Base-by-base conservation (phyloP, 1,140 invertebrate species). In the Bombus picipes region DNA sequence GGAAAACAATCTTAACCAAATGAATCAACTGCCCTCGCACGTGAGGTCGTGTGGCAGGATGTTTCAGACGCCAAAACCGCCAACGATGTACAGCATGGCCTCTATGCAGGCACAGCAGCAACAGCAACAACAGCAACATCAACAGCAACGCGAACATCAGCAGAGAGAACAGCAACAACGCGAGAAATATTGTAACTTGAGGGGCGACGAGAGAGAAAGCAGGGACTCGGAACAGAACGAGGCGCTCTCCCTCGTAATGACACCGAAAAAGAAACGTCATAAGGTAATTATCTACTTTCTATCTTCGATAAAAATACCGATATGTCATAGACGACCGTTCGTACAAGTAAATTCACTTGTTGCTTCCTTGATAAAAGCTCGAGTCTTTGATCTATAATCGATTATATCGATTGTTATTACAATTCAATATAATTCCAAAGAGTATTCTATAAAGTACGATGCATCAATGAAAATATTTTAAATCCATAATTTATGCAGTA, bases 181-280 rank as follows among this genome's bases (percentile, higher is more conserved):
- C 47, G 97, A 97, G 91, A 97, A 97, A 72, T 97, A 97, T 90
- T 97, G 96, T 93, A 96, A 94, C 87, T 89, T 93, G 94, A 95
- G 93, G 91, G 93, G 89, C 85, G 95, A 95, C 62, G 96, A 97
- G 62, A 96, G 97, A 78, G 97, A 97, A 89, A 96, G 93, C 81
- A 94, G 95, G 86, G 95, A 97, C 86, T 97, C 97, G 5, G 98
- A 99, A 94, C 98, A 99, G 94, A 99, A 98, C 92, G 98, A 99
- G 94, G 98, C 98, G 1, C 96, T 99, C 22, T 98, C 98, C 91
- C 96, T 99, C 87, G 98, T 99, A 41, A 98, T 99, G 85, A 97
- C 98, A 41, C 98, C 98, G 0, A 99, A 99, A 95, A 99, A 98
- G 96, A 99, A 99, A 96, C 96, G 98, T 34, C 98, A 99, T 94